These are phyloP conservation scores for Parochlus steinenii DNA, from an alignment of 2,888 invertebrate species.

Conservation along the genomic window DNA sequence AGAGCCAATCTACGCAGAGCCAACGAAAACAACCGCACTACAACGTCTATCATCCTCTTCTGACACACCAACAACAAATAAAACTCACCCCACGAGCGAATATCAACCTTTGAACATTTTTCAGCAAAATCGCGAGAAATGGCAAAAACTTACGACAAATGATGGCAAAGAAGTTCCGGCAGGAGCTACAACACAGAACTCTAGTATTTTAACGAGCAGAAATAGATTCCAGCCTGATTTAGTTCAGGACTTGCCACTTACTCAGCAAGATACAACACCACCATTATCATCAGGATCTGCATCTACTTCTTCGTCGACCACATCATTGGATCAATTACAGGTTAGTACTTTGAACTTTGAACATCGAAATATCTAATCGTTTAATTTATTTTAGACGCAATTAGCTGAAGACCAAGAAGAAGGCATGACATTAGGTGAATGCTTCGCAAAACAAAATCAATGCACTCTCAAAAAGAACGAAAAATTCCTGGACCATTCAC, in stretches of 20 bases:
- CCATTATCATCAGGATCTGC: conserved; percentile 20
- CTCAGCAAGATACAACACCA: conserved; percentile 23
- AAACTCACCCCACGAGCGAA: background rate
- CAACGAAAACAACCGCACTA: conserved; percentile 2
- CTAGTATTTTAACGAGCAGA: conserved; percentile 28
- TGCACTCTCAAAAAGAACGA: conserved; percentile 55
- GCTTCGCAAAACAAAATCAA: conserved; percentile 64
- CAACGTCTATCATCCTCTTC: background rate
- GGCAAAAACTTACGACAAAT: conserved; percentile 41
- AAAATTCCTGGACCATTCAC: conserved; percentile 15
- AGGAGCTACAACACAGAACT: conserved; percentile 17
- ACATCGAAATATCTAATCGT: conserved; percentile 2
- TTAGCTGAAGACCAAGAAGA: conserved; percentile 36
- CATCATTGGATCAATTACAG: conserved; percentile 20
- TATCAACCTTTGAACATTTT: conserved; percentile 14
- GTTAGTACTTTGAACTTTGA: conserved; percentile 19
- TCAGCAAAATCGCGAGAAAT: conserved; percentile 37
- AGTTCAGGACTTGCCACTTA: conserved; percentile 55
- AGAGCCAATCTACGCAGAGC: conserved; percentile 12
- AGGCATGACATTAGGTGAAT: conserved; percentile 56
- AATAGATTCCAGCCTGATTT: conserved; percentile 52
- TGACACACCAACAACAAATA: background rate
- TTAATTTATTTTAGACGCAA: conserved; percentile 7
- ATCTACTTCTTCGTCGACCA: conserved; percentile 19
- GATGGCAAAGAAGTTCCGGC: conserved; percentile 19